Evolutionary conservation across 2,113 vertebrate species (phyloP).

Genomic region (Eonycteris spelaea): DNA sequence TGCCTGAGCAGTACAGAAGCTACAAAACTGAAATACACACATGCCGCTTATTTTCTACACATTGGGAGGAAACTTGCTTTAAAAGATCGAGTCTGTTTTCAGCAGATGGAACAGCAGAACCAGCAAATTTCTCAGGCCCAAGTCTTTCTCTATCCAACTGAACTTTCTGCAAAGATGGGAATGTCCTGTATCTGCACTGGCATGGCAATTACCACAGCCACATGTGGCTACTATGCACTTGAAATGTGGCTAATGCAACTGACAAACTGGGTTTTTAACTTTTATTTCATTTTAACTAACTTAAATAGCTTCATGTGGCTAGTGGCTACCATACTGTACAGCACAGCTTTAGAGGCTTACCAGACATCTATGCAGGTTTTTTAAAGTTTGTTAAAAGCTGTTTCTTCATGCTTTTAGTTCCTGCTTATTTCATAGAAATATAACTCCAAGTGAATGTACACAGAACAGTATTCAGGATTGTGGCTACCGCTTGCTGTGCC

Average conservation of each 20-base stretch:
- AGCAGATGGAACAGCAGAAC: background rate
- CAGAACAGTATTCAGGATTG: background rate
- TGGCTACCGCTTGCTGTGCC: background rate
- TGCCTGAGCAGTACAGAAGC: background rate
- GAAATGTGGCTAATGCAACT: background rate
- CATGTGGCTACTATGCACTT: background rate
- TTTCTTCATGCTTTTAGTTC: background rate
- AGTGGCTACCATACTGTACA: background rate
- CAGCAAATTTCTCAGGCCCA: background rate
- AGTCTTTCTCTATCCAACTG: background rate
- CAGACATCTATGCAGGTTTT: background rate
- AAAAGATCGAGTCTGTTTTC: background rate
- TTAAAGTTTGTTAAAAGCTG: background rate
- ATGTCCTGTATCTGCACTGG: background rate
- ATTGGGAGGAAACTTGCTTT: background rate
- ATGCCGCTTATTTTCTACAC: background rate
- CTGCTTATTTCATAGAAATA: constrained; percentile 39
- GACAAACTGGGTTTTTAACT: background rate
- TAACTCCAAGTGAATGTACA: background rate
- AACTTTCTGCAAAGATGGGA: background rate
- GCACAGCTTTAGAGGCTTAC: background rate
- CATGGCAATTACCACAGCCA: background rate
- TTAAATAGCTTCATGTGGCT: background rate
- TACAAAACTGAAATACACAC: background rate
- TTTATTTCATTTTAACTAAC: background rate